Evolutionary conservation across 2,888 invertebrate species (phyloP).

Genomic region (Pachliopta kotzebuea): DNA sequence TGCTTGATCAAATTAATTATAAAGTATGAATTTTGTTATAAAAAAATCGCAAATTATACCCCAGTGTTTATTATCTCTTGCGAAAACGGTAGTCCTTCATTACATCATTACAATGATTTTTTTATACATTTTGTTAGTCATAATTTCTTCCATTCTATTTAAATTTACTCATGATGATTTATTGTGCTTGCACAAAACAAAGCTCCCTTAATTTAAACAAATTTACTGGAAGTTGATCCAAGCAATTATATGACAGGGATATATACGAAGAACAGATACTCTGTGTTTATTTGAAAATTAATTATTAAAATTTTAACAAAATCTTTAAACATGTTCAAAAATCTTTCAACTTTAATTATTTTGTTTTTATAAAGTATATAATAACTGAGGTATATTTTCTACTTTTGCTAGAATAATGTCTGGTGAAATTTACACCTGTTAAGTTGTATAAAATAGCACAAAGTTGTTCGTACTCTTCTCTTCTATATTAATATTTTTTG

Average conservation of each 20-base stretch:
- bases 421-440: slow-evolving; percentile 39
- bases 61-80: too few relatives aligned
- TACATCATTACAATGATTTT: too few relatives aligned
- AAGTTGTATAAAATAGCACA: slow-evolving; percentile 59
- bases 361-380: not conserved
- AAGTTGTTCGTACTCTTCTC: slow-evolving; percentile 48
- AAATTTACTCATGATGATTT: too few relatives aligned
- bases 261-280: too few relatives aligned
- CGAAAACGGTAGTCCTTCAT: too few relatives aligned
- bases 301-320: not conserved
- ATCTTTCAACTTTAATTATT: not conserved
- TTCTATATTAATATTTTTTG: slow-evolving; percentile 43
- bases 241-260: not conserved
- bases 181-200: too few relatives aligned
- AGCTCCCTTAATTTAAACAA: not conserved
- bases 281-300: not conserved
- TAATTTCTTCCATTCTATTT: too few relatives aligned
- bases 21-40: too few relatives aligned
- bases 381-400: slow-evolving; percentile 32
- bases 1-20: not conserved
- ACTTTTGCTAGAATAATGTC: slow-evolving; percentile 22
- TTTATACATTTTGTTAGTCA: too few relatives aligned
- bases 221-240: slow-evolving; percentile 1
- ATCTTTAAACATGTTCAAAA: too few relatives aligned
- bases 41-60: too few relatives aligned